phyloP scores from a whole-genome alignment of 1,140 invertebrate species.

The Drosophila pseudoobscura region DNA sequence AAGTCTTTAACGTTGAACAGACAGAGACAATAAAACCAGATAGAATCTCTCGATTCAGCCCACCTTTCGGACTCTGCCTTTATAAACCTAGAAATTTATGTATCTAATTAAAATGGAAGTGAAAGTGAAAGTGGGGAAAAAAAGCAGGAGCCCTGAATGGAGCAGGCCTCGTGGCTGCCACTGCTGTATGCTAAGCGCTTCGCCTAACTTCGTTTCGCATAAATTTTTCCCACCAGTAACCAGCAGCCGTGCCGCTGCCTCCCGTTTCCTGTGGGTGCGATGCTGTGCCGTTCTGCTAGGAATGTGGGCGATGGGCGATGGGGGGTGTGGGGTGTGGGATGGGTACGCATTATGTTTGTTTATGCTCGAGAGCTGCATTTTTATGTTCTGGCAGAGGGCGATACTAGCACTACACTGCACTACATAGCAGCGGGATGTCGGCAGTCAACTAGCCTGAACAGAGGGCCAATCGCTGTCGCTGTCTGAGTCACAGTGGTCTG shows the following conservation, averaged over 20 bases:
- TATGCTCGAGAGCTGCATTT: slow-evolving; percentile 75
- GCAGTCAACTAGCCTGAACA: slow-evolving; percentile 31
- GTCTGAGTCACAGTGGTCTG: slow-evolving; percentile 5
- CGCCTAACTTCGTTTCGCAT: slow-evolving; percentile 64
- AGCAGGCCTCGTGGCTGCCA: slow-evolving; percentile 6
- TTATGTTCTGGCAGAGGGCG: slow-evolving; percentile 62
- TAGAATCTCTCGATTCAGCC: slow-evolving; percentile 6
- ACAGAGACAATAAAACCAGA: neutral
- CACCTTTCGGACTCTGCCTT: slow-evolving; percentile 25
- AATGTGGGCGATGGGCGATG: too few relatives aligned
- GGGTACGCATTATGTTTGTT: slow-evolving; percentile 70
- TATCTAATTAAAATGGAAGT: slow-evolving; percentile 74
- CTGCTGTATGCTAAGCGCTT: slow-evolving; percentile 68
- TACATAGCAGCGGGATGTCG: slow-evolving; percentile 42
- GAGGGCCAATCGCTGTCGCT: slow-evolving; percentile 1
- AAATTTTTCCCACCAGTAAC: slow-evolving; percentile 48
- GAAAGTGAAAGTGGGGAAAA: slow-evolving; percentile 26
- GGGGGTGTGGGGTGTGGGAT: slow-evolving; percentile 1
- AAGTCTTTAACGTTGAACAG: slow-evolving; percentile 23
- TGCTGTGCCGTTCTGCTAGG: neutral
- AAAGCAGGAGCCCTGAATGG: slow-evolving; percentile 6
- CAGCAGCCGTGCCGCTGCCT: neutral
- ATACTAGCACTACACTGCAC: slow-evolving; percentile 43
- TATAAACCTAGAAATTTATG: slow-evolving; percentile 55
- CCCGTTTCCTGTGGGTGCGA: neutral